Conservation (phyloP, 2,888 invertebrate genomes). For the Drosophila affinis region DNA sequence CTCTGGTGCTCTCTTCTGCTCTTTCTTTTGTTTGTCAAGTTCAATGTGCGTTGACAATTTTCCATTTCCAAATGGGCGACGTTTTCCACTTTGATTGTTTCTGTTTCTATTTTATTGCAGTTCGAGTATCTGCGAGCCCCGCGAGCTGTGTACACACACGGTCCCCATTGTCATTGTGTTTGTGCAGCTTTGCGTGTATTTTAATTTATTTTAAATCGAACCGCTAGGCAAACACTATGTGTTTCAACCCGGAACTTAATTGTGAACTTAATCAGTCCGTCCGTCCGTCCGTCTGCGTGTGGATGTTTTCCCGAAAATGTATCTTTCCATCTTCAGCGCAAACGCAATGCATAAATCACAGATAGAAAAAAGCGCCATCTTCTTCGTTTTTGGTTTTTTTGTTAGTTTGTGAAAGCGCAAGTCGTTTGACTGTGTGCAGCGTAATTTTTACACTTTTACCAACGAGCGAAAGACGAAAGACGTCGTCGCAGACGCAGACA, state of each 20-base stretch:
- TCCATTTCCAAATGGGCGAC: conserved; percentile 69
- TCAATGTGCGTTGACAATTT: conserved; percentile 80
- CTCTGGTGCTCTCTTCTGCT: conserved; percentile 3
- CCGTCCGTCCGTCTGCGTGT: conserved; percentile 20
- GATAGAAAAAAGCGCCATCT: conserved; percentile 29
- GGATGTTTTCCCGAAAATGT: conserved; percentile 35
- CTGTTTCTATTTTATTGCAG: conserved; percentile 16
- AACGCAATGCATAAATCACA: conserved; percentile 44
- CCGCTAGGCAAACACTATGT: conserved; percentile 33
- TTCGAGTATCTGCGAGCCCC: conserved; percentile 3
- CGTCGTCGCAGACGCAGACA: background rate
- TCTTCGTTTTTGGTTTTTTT: conserved; percentile 13
- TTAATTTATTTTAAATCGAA: conserved; percentile 77
- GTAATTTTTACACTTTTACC: conserved; percentile 76
- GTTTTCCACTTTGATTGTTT: conserved; percentile 61
- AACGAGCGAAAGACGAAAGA: conserved; percentile 35
- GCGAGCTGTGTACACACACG: conserved; percentile 3
- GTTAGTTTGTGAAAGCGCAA: conserved; percentile 72
- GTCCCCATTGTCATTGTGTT: conserved; percentile 55
- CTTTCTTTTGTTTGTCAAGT: conserved; percentile 70
- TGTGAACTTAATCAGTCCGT: conserved; percentile 19
- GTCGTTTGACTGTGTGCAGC: conserved; percentile 51
- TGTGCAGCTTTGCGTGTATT: conserved; percentile 71
- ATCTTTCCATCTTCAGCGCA: conserved; percentile 32
- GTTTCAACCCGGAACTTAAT: conserved; percentile 72